phyloP scores from a whole-genome alignment of 2,113 vertebrate genomes.

The Carassius carassius region DNA sequence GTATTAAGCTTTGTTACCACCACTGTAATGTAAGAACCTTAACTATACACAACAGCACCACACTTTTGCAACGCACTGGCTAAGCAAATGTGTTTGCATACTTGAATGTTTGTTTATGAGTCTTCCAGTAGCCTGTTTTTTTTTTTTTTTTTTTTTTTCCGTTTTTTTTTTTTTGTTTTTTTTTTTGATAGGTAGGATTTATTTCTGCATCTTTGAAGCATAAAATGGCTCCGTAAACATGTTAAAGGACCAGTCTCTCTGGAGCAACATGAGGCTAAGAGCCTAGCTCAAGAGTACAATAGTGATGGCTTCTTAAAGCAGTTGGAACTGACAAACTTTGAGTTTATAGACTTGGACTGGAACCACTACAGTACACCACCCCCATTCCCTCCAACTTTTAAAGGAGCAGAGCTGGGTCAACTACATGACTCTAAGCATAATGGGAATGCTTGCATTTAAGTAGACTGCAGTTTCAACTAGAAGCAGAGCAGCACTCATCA shows the following conservation, averaged over 20 bases:
- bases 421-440: not conserved
- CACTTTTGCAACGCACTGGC: not conserved
- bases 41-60: not conserved
- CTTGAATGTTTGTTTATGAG: not conserved
- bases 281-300: conserved; percentile 3
- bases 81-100: not conserved
- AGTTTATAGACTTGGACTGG: conserved; percentile 4
- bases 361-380: not conserved
- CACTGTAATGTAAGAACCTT: no score
- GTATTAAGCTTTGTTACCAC: not conserved
- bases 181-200: not conserved
- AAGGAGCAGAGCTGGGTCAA: not conserved
- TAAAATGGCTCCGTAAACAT: not conserved
- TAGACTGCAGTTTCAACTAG: not conserved
- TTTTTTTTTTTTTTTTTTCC: no score
- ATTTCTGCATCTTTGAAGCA: not conserved
- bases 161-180: no score
- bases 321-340: not conserved
- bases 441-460: not conserved
- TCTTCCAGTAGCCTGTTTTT: not conserved
- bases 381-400: not conserved
- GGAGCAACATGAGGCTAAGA: not conserved
- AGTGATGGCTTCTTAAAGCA: not conserved
- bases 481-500: not conserved
- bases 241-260: not conserved